Base-by-base conservation (phyloP, 2,113 vertebrate species). In the Saccopteryx leptura region DNA sequence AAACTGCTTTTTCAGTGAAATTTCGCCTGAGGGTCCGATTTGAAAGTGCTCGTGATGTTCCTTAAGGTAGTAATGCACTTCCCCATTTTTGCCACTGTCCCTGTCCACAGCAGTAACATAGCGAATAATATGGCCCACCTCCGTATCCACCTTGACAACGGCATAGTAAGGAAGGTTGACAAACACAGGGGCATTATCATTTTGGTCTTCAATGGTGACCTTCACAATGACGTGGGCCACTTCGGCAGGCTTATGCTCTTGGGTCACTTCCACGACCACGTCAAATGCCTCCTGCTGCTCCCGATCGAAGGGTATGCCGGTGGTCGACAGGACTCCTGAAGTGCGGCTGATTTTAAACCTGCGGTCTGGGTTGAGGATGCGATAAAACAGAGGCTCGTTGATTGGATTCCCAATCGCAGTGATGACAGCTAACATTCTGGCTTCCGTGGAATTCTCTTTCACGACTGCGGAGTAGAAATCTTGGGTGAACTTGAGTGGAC, bases 141-240 rank as follows among this genome's bases (percentile, higher is more conserved):
- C 98, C 0, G 99, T 98, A 7, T 99, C 99, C 96, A 99, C 98
- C 97, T 99, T 99, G 54, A 99, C 99, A 5, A 99, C 97, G 9
- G 99, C 99, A 0, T 99, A 99, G 98, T 99, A 99, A 0, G 99
- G 99, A 94, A 99, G 98, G 97, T 99, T 99, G 90, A 99, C 98
- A 96, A 99, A 99, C 98, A 99, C 98, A 0, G 99, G 99, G 7
- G 97, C 97, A 0, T 99, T 99, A 97, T 99, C 99, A 50, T 99
- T 99, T 72, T 98, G 95, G 74, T 99, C 99, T 95, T 99, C 99
- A 2, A 99, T 97, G 0, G 94, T 98, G 96, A 99, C 98, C 79
- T 98, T 99, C 54, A 99, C 99, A 0, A 99, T 96, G 74, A 99
- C 95, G 2, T 99, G 99, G 93, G 99, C 99, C 76, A 98, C 97